Base-by-base conservation (phyloP, 2,113 vertebrate species). In the Ibidorhyncha struthersii region DNA sequence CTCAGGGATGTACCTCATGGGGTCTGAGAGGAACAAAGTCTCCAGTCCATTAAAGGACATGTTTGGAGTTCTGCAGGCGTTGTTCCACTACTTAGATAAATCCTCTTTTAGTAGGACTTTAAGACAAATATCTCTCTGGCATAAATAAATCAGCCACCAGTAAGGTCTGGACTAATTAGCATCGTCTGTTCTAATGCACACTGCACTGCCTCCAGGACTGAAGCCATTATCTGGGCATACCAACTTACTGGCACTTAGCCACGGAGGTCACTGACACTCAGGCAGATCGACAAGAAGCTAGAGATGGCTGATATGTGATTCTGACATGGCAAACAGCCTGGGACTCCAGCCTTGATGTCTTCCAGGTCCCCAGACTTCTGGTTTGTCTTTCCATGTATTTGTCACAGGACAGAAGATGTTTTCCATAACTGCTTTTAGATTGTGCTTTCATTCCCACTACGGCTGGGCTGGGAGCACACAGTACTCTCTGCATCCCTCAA, bases 301-400 rank as follows among this genome's bases (percentile, higher is more conserved):
- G 61, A 72, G 49, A 77, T 36, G n/a, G 10, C 52, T 96, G 40
- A 18, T 61, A 15, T 74, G 38, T 52, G 30, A 59, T 49, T 88
- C 59, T 43, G 66, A 71, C n/a, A 69, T 26, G 43, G 50, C 36
- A 94, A 78, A 47, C 72, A 93, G 78, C 72, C 72, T 81, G 55
- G 47, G 30, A 83, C 70, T 85, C 61, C 49, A 94, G 52, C 58
- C 34, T 72, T 95, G 87, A 95, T 62, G 23, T 76, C 66, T 93
- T 87, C 88, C 96, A 95, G 88, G 74, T 87, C 81, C 70, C 50
- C 66, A 52, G 41, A n/a, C 14, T 82, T 95, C 84, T 94, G 26
- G 10, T 90, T 94, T 95, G 38, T 61, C 62, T 89, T 90, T 43
- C 71, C 17, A 8, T 84, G 30, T 74, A 53, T 90, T 77, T 86